Evolutionary conservation across 2,888 invertebrate species (phyloP).

Genomic region (Melanostoma mellinum): DNA sequence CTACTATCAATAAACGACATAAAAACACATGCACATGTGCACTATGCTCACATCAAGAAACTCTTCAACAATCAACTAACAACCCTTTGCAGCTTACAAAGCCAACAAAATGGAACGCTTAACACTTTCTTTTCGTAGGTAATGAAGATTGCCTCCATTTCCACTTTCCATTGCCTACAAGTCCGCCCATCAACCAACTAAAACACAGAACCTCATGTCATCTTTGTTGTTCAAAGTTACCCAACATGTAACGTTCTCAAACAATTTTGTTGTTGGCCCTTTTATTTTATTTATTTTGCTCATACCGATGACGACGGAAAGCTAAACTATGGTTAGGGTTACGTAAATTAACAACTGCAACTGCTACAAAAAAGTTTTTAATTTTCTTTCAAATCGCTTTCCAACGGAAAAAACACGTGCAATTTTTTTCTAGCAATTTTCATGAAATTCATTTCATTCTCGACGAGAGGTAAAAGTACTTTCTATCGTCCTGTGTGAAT

Average conservation of each 20-base stretch:
- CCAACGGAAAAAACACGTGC: constrained; percentile 19
- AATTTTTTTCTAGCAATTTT: background rate
- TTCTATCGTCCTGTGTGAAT: constrained; percentile 25
- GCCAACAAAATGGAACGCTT: constrained; percentile 44
- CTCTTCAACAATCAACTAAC: constrained; percentile 4
- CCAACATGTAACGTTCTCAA: constrained; percentile 40
- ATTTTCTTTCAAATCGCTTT: constrained; percentile 38
- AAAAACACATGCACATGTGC: background rate
- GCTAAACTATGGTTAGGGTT: constrained; percentile 18
- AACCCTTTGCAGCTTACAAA: constrained; percentile 14
- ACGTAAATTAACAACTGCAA: constrained; percentile 31
- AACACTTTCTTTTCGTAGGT: constrained; percentile 43
- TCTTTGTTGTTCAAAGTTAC: constrained; percentile 49
- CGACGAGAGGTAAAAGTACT: constrained; percentile 1
- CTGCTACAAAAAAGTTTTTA: constrained; percentile 49
- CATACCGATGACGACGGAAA: constrained; percentile 14
- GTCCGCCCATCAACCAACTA: background rate
- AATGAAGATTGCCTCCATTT: constrained; percentile 23
- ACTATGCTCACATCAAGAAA: constrained; percentile 9
- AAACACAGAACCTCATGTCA: constrained; percentile 20
- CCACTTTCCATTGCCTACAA: background rate
- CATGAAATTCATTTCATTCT: constrained; percentile 1
- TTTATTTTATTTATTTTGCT: constrained; percentile 41
- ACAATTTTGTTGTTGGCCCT: constrained; percentile 38
- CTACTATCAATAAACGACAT: constrained; percentile 19